Conservation (phyloP, 1,140 invertebrate species). For the Aphis gossypii region DNA sequence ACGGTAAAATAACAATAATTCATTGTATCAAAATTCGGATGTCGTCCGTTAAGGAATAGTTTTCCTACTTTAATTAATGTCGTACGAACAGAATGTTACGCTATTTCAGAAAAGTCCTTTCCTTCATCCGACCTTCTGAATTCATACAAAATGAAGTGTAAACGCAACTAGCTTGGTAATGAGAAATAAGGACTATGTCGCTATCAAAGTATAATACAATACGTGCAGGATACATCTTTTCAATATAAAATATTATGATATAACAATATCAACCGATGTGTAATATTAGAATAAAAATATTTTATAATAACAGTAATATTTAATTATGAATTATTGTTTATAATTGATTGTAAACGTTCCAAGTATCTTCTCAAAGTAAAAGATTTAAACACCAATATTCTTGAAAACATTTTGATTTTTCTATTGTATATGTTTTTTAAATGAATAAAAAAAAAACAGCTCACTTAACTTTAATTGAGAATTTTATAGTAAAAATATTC, state of each 20-base stretch:
- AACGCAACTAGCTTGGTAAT: not conserved
- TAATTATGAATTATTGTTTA: not conserved
- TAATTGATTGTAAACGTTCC: not conserved
- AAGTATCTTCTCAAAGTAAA: not conserved
- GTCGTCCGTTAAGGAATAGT: not conserved
- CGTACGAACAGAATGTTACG: not conserved
- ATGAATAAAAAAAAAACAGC: not conserved
- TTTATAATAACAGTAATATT: not conserved
- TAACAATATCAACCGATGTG: too few relatives aligned
- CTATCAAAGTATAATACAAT: not conserved
- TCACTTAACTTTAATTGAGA: not conserved
- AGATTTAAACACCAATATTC: not conserved
- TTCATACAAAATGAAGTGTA: not conserved
- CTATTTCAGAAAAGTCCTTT: not conserved
- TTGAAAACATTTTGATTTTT: not conserved
- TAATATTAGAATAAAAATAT: not conserved
- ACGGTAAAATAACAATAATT: not conserved
- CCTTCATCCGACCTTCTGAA: not conserved
- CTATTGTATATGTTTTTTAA: not conserved
- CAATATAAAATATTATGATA: too few relatives aligned
- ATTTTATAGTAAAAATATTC: not conserved
- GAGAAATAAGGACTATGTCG: not conserved
- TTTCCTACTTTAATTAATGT: not conserved
- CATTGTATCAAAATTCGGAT: not conserved
- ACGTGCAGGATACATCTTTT: too few relatives aligned